Percentiles rank a stretch among this genome's conserved stretches.
Evolutionary conservation across 1,140 invertebrate genomes (phyloP).

Genomic region (Saccostrea glomerata): DNA sequence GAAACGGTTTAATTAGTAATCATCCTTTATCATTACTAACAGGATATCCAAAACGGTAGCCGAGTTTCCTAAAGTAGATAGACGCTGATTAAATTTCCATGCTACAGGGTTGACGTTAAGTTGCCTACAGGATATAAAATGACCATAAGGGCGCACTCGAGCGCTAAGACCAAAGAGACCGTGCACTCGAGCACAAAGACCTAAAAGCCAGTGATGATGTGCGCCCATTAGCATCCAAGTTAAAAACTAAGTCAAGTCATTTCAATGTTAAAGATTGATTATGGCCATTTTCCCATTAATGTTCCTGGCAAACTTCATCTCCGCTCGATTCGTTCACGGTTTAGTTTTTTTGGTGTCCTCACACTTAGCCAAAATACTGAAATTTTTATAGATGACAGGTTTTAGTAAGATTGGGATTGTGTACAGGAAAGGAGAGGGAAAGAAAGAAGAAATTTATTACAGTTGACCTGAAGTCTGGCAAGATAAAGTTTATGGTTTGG

Average conservation of each 20-base stretch:
- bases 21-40: neutral
- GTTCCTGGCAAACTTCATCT: neutral
- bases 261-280: neutral
- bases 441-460: too few relatives aligned
- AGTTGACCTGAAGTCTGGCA: too few relatives aligned
- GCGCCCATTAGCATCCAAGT: neutral
- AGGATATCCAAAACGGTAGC: neutral
- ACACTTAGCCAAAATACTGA: too few relatives aligned
- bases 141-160: slow-evolving; percentile 4
- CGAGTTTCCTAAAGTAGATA: neutral
- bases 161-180: slow-evolving; percentile 10
- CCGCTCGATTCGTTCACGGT: neutral
- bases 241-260: slow-evolving; percentile 23
- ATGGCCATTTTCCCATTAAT: neutral
- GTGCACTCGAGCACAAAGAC: neutral
- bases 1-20: too few relatives aligned
- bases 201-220: slow-evolving; percentile 9
- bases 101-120: neutral
- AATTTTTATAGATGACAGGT: too few relatives aligned
- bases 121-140: neutral
- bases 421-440: too few relatives aligned
- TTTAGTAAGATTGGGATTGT: too few relatives aligned
- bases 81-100: slow-evolving; percentile 10
- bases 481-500: too few relatives aligned
- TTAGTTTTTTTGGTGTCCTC: too few relatives aligned